Evolutionary conservation across 2,888 invertebrate species (phyloP), one percentile per base, ranked within the genome.

Genomic region (Stomorhina lunata): DNA sequence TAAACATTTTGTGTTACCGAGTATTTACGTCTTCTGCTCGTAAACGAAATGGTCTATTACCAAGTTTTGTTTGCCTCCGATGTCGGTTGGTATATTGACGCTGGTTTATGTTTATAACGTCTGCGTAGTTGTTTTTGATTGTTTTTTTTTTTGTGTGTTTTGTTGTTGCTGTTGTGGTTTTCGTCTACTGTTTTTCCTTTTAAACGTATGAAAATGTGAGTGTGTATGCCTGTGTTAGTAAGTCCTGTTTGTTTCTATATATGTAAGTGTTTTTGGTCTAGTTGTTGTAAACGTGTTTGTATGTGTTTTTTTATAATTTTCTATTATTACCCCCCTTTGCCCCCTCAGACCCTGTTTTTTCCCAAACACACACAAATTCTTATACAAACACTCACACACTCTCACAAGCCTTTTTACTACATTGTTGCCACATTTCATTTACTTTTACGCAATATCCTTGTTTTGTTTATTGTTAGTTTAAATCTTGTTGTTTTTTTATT

Each of bases 371-470:
- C 32, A 32, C 9, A 32, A 32, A 9, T 61, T 73, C 40, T 55
- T 17, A 57, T 34, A 45, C 34, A n/a, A 22, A 55, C n/a, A 20
- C 45, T 29, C 2, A 53, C 40, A 63, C 22, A 69, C 5, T 12
- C 17, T n/a, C n/a, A 43, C 1, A 27, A 25, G 37, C 22, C 50
- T 12, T 73, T 53, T 40, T 50, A 78, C 61, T 65, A 77, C 78
- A 66, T 65, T 83, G 83, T 84, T 84, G 84, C 79, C 81, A 83
- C 80, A 78, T 84, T 83, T 83, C 85, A 83, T 50, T 61, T 61
- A 63, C 68, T 59, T 59, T 73, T 76, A 57, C 77, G 59, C 65
- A 81, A 76, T 71, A 59, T 72, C 34, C 61, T 63, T 50, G 40
- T 29, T 69, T 55, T 48, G 59, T 65, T 71, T 68, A 22, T 17